Evolutionary conservation across 2,113 vertebrate genomes (phyloP).

Genomic region (Sinosuthora webbiana): DNA sequence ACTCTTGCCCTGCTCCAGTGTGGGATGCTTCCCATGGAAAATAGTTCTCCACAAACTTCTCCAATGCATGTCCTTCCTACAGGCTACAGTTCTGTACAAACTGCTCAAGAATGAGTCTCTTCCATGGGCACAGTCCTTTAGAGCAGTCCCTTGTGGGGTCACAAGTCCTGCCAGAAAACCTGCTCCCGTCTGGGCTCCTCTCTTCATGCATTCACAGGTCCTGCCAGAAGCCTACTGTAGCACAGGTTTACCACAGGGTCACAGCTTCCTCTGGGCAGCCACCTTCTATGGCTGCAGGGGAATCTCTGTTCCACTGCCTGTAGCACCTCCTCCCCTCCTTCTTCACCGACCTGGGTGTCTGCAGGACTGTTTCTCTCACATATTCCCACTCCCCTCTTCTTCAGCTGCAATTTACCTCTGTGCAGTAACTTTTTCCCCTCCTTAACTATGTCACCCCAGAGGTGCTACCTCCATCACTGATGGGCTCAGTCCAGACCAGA

Average conservation of each 20-base stretch:
- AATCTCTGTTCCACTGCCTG: not conserved
- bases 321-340: not conserved
- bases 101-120: not conserved
- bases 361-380: not conserved
- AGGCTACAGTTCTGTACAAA: not conserved
- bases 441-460: not conserved
- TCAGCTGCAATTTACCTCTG: not conserved
- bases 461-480: fast-evolving
- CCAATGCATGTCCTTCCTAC: fast-evolving
- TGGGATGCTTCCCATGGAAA: not conserved
- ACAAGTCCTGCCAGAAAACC: not conserved
- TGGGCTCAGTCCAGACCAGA: not conserved
- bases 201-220: not conserved
- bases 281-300: not conserved
- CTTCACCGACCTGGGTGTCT: not conserved
- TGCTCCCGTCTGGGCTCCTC: not conserved
- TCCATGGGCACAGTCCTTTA: too few species aligned
- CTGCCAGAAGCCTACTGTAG: not conserved
- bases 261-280: not conserved
- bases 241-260: not conserved
- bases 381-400: not conserved
- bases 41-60: not conserved
- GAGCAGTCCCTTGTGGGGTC: not conserved
- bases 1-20: not conserved
- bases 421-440: not conserved